Evolutionary conservation across 2,797 vertebrate species (phyloP).

Genomic region (Rhinogobio ventralis): DNA sequence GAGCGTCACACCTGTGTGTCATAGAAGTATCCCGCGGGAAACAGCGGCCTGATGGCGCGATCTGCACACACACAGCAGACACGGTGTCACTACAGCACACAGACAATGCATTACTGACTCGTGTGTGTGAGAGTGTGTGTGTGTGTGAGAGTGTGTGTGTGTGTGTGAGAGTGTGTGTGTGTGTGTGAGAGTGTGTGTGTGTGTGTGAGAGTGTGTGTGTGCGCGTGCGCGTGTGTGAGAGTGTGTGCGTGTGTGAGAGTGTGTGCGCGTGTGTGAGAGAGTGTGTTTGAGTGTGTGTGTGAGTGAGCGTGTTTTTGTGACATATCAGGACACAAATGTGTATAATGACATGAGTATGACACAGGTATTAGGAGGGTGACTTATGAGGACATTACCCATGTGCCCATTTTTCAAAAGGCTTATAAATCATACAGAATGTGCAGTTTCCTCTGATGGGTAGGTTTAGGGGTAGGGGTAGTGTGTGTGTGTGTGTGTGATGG

Average conservation of each 20-base stretch:
- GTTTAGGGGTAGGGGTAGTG: too few species aligned
- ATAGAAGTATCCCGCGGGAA: slow-evolving; percentile 94
- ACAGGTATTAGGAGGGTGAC: too few species aligned
- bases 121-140: not conserved
- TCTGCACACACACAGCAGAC: slow-evolving; percentile 76
- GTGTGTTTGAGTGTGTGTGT: fast-evolving
- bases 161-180: not conserved
- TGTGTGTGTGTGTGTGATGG: too few species aligned
- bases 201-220: not conserved
- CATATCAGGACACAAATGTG: too few species aligned
- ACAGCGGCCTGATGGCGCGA: slow-evolving; percentile 92
- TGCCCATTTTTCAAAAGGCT: too few species aligned
- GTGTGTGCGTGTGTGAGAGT: not conserved
- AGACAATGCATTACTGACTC: not conserved
- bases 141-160: not conserved
- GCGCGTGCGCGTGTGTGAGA: not conserved
- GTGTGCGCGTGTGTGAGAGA: fast-evolving
- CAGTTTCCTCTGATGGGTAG: too few species aligned
- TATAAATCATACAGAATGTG: too few species aligned
- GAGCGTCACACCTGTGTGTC: slow-evolving; percentile 90
- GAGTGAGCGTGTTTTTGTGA: not conserved
- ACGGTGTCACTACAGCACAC: not conserved
- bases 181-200: not conserved
- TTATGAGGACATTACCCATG: too few species aligned
- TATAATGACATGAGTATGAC: too few species aligned